Conservation (phyloP, 2,797 vertebrate genomes). For the Echiichthys vipera region DNA sequence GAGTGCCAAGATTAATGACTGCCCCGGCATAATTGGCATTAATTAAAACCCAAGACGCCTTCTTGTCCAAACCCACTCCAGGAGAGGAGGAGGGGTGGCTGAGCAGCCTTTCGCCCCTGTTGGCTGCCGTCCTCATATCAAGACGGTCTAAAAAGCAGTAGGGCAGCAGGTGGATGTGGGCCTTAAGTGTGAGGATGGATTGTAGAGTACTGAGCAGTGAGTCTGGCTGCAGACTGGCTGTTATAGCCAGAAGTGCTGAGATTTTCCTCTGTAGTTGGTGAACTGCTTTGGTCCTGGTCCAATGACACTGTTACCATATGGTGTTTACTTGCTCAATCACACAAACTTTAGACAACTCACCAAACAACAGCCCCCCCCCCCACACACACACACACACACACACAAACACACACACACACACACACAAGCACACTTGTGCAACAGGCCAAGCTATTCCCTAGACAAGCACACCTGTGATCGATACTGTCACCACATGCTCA, state of each 20-base stretch:
- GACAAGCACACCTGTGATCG: constrained; percentile 74
- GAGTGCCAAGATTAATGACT: constrained; percentile 81
- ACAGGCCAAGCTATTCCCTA: constrained; percentile 53
- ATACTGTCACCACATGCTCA: constrained; percentile 68
- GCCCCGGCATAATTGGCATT: constrained; percentile 77
- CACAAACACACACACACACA: constrained; percentile 23
- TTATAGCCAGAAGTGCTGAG: constrained; percentile 38
- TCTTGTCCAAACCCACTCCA: constrained; percentile 53
- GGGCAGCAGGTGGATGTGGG: constrained; percentile 66
- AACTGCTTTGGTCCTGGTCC: constrained; percentile 67
- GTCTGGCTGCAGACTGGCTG: constrained; percentile 51
- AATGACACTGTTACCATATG: constrained; percentile 74
- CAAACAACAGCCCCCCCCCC: too few relatives aligned
- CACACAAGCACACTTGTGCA: constrained; percentile 58
- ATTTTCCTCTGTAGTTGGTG: constrained; percentile 51
- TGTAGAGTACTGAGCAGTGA: constrained; percentile 34
- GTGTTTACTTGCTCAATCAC: constrained; percentile 79
- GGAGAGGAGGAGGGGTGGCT: constrained; percentile 45
- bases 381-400: constrained; percentile 16
- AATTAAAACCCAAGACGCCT: constrained; percentile 81
- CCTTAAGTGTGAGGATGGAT: constrained; percentile 50
- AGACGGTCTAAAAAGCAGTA: constrained; percentile 45
- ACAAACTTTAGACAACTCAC: constrained; percentile 67
- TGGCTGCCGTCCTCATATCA: constrained; percentile 48
- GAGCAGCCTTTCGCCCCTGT: constrained; percentile 34